phyloP scores from a whole-genome alignment of 2,888 invertebrate species.

The Fragum sueziense region DNA sequence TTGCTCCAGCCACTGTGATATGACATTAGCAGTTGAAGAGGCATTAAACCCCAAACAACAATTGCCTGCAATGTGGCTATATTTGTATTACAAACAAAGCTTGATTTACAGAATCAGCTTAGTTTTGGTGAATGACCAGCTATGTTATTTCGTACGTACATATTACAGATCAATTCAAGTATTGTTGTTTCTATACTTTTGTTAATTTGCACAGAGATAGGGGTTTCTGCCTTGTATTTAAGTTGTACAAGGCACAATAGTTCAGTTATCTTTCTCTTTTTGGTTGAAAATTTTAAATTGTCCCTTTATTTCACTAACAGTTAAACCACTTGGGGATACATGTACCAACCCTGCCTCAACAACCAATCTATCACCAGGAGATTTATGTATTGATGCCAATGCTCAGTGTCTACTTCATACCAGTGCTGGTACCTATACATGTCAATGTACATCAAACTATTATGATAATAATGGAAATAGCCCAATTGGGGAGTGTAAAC shows the following conservation, averaged over 20 bases:
- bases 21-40: too few species aligned
- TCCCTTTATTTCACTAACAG: background rate
- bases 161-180: background rate
- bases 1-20: too few species aligned
- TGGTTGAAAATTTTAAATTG: background rate
- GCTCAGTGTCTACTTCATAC: background rate
- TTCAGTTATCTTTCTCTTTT: background rate
- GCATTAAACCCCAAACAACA: too few species aligned
- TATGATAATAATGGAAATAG: constrained; percentile 20
- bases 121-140: too few species aligned
- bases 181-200: background rate
- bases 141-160: too few species aligned
- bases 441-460: background rate
- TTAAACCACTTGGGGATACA: background rate
- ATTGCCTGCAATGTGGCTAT: too few species aligned
- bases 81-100: too few species aligned
- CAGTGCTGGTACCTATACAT: background rate
- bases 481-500: constrained; percentile 10
- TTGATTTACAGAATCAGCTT: too few species aligned
- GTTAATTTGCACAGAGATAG: background rate
- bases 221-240: background rate
- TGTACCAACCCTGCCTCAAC: background rate
- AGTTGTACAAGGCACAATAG: too few species aligned
- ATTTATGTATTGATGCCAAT: background rate
- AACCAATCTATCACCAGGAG: background rate